phyloP scores from a whole-genome alignment of 2,888 invertebrate species.

The Netelia fuscicornis region DNA sequence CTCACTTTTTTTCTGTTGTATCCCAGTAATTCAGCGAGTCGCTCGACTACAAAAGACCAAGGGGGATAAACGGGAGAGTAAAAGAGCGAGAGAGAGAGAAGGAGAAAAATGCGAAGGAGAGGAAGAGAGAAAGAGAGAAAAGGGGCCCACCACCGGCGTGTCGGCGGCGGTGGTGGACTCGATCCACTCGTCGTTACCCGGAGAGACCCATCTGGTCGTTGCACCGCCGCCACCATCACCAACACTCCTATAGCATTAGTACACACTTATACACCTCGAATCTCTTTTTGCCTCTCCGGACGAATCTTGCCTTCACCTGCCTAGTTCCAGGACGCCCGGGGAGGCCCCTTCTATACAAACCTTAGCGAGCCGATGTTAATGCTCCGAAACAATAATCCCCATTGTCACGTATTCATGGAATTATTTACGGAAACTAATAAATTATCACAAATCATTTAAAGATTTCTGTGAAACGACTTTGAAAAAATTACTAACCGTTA shows the following conservation, averaged over 20 bases:
- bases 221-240: slow-evolving; percentile 63
- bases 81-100: slow-evolving; percentile 30
- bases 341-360: background rate
- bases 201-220: slow-evolving; percentile 68
- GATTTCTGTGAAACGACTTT: no score
- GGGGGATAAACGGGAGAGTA: slow-evolving; percentile 64
- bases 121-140: slow-evolving; percentile 32
- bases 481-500: no score
- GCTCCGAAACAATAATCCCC: slow-evolving; percentile 56
- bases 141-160: slow-evolving; percentile 64
- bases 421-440: slow-evolving; percentile 1
- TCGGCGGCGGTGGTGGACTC: slow-evolving; percentile 61
- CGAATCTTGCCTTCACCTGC: slow-evolving; percentile 67
- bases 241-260: slow-evolving; percentile 20
- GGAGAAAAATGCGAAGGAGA: slow-evolving; percentile 10
- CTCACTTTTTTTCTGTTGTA: slow-evolving; percentile 49
- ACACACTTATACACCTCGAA: slow-evolving; percentile 9
- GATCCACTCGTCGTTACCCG: slow-evolving; percentile 68
- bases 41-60: slow-evolving; percentile 67
- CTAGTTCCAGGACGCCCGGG: slow-evolving; percentile 50
- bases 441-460: background rate
- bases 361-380: slow-evolving; percentile 23
- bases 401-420: slow-evolving; percentile 50
- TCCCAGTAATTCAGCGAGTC: slow-evolving; percentile 68
- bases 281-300: slow-evolving; percentile 19